A percentile compares a stretch with the other conserved stretches of the same genome.
phyloP scores from a whole-genome alignment of 2,888 invertebrate genomes.

The Archips xylosteana region DNA sequence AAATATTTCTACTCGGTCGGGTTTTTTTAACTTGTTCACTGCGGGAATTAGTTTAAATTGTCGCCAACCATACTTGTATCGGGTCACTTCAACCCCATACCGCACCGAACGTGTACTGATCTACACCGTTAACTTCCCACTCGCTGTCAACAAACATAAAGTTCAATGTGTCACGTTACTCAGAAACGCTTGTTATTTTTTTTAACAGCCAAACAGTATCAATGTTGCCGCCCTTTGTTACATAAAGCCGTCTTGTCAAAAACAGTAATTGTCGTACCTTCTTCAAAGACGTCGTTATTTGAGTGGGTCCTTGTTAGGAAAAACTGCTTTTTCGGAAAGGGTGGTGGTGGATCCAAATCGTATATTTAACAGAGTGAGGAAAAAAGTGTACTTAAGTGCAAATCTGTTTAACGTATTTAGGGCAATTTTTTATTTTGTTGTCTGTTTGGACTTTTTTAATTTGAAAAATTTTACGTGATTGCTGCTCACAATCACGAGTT shows the following conservation, averaged over 20 bases:
- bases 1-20: too few relatives aligned
- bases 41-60: too few relatives aligned
- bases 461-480: too few relatives aligned
- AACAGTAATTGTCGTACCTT: conserved; percentile 28
- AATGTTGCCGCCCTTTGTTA: conserved; percentile 6
- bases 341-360: neutral
- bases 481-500: too few relatives aligned
- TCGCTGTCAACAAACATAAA: neutral
- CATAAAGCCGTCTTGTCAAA: conserved; percentile 21
- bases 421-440: too few relatives aligned
- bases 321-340: conserved; percentile 1
- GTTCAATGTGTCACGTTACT: conserved; percentile 2
- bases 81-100: too few relatives aligned
- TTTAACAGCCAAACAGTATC: conserved; percentile 15
- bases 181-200: neutral
- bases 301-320: conserved; percentile 9
- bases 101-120: too few relatives aligned
- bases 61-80: too few relatives aligned
- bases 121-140: neutral
- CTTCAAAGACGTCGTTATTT: conserved; percentile 26
- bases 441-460: too few relatives aligned
- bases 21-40: too few relatives aligned
- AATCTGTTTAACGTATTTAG: too few relatives aligned
- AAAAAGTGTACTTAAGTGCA: too few relatives aligned
- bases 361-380: neutral